Conservation (phyloP, 2,797 vertebrate species). For the Bryconaethiops microstoma region DNA sequence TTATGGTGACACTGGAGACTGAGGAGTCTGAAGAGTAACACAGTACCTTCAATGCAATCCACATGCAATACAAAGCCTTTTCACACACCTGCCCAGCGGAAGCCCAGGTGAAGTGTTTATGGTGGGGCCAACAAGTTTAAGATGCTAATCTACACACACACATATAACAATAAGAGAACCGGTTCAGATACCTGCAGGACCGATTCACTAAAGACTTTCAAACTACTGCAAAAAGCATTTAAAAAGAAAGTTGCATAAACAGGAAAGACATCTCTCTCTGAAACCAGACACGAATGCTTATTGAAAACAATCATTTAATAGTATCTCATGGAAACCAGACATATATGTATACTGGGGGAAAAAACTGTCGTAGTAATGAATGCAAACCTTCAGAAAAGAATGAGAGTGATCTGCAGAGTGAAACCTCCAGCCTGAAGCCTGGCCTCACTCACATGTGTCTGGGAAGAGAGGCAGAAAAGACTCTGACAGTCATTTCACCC, state of each 20-base stretch:
- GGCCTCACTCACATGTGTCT: slow-evolving; percentile 44
- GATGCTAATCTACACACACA: slow-evolving; percentile 39
- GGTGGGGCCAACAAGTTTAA: slow-evolving; percentile 30
- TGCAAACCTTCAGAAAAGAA: slow-evolving; percentile 24
- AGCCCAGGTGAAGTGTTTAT: not conserved
- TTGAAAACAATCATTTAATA: slow-evolving; percentile 60
- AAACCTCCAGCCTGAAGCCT: slow-evolving; percentile 29
- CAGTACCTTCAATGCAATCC: not conserved
- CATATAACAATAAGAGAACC: slow-evolving; percentile 44
- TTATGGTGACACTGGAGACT: not conserved
- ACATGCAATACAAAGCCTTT: not conserved
- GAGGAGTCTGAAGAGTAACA: too few relatives aligned
- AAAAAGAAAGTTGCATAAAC: slow-evolving; percentile 15
- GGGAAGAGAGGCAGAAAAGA: slow-evolving; percentile 61
- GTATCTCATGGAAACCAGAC: slow-evolving; percentile 54
- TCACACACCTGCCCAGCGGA: slow-evolving; percentile 1
- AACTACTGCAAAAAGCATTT: slow-evolving; percentile 34
- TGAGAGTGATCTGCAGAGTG: slow-evolving; percentile 15
- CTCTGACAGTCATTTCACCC: slow-evolving; percentile 58
- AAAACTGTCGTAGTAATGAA: slow-evolving; percentile 8
- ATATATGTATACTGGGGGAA: slow-evolving; percentile 35
- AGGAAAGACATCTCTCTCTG: slow-evolving; percentile 26
- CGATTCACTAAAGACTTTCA: slow-evolving; percentile 27
- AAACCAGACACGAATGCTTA: slow-evolving; percentile 68
- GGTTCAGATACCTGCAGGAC: slow-evolving; percentile 32